Conservation (phyloP, 2,888 invertebrate species). For the Nowickia ferox region DNA sequence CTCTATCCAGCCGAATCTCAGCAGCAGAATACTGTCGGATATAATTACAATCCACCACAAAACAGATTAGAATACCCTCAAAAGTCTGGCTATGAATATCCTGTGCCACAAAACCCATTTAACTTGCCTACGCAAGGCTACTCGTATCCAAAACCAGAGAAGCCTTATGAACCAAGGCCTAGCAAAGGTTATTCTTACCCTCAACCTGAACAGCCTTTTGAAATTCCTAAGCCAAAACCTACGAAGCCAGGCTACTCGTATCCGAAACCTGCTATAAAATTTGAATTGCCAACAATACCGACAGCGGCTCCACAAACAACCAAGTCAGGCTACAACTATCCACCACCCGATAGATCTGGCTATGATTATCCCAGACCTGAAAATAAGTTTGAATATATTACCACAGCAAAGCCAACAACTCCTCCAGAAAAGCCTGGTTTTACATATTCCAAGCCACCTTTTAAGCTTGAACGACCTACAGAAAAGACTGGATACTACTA, state of each 20-base stretch:
- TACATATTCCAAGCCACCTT: constrained; percentile 75
- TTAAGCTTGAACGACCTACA: constrained; percentile 73
- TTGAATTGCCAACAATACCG: constrained; percentile 46
- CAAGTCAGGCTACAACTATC: constrained; percentile 73
- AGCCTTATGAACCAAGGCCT: constrained; percentile 47
- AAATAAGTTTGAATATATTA: constrained; percentile 71
- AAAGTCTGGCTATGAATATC: constrained; percentile 76
- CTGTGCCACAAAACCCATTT: constrained; percentile 75
- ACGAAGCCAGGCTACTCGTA: constrained; percentile 73
- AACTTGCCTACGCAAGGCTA: constrained; percentile 69
- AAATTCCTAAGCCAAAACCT: constrained; percentile 66
- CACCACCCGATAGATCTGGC: constrained; percentile 68
- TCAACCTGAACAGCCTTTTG: constrained; percentile 48
- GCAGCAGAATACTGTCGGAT: constrained; percentile 49
- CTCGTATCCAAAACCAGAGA: constrained; percentile 56
- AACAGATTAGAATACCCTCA: constrained; percentile 45
- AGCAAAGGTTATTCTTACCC: constrained; percentile 63
- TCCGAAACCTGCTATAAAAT: constrained; percentile 54
- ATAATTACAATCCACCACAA: constrained; percentile 58
- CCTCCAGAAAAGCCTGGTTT: constrained; percentile 72
- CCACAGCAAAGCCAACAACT: constrained; percentile 55
- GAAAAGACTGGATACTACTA: constrained; percentile 53
- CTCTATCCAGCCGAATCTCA: constrained; percentile 41
- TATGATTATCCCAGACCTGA: constrained; percentile 76
- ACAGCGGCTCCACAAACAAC: constrained; percentile 1